phyloP scores from a whole-genome alignment of 2,888 invertebrate species.

The Dasypolia templi region DNA sequence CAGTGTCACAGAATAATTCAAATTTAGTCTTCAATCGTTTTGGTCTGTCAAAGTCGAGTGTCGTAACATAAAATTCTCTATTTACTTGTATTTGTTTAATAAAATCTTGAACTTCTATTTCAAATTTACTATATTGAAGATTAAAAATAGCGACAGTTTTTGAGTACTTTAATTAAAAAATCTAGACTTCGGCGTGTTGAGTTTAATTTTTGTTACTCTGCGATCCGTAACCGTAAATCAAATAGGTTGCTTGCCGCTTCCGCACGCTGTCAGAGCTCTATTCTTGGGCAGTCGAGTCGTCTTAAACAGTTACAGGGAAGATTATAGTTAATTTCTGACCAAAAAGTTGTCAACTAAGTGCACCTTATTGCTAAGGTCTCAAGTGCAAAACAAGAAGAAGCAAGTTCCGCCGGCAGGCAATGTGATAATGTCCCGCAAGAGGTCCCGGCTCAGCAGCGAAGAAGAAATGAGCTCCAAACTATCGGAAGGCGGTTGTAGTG shows the following conservation, averaged over 20 bases:
- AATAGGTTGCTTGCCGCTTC: conserved; percentile 46
- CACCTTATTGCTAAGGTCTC: conserved; percentile 11
- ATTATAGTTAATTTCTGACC: conserved; percentile 31
- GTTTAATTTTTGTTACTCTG: conserved; percentile 33
- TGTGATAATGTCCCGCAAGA: conserved; percentile 88
- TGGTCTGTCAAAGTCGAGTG: conserved; percentile 58
- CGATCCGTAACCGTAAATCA: conserved; percentile 56
- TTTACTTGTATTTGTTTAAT: conserved; percentile 39
- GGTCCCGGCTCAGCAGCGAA: conserved; percentile 76
- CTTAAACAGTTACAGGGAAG: conserved; percentile 36
- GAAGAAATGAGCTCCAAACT: conserved; percentile 83
- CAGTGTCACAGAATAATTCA: conserved; percentile 36
- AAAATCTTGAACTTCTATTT: conserved; percentile 18
- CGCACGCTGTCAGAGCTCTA: conserved; percentile 44
- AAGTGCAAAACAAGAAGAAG: conserved; percentile 33
- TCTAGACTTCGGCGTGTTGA: conserved; percentile 8
- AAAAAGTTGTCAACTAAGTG: conserved; percentile 31
- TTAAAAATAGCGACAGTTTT: not conserved
- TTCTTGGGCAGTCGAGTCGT: conserved; percentile 43
- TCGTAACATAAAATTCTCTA: conserved; percentile 58
- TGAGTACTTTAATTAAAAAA: conserved; percentile 24
- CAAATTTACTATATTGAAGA: conserved; percentile 30
- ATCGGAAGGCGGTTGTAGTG: conserved; percentile 74
- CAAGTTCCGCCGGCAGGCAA: conserved; percentile 66
- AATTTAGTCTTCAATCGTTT: conserved; percentile 10